Evolutionary conservation across 2,113 vertebrate genomes (phyloP), one percentile per base, ranked within the genome.

Genomic region (Xyrauchen texanus): DNA sequence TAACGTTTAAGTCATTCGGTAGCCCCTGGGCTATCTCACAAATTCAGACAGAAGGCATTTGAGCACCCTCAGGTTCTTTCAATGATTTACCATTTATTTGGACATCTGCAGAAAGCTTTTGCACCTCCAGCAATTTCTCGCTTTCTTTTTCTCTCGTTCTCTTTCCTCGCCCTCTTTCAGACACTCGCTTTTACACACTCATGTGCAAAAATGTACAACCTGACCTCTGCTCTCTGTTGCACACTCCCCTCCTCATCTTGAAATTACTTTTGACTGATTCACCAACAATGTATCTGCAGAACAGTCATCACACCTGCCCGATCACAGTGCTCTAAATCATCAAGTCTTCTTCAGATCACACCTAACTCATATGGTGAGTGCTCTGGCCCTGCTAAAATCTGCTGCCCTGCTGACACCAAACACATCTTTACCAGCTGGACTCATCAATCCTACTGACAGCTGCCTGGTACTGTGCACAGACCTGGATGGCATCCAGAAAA

Each of bases 91-190:
- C 89, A 87, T 88, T 85, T 91, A 91, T 92, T 93, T 92, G 91
- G 93, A 94, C 94, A 95, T 94, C 94, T 95, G 94, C 93, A 92
- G 90, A 88, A 87, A 92, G 89, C 91, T 94, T 93, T 88, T 93
- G 90, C 93, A 91, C 87, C 88, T 91, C 91, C 83, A 90, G 87
- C 90, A 75, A 91, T 90, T 88, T 87, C 88, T 74, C 83, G 80
- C 78, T 86, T 68, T 79, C 21, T 61, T 78, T 67, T 71, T 60
- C 44, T 65, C 16, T 52, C 51, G 55, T 1, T 45, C 11, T 16
- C 60, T 58, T 6, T 58, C 52, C 9, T 11, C 21, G 21, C 21
- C 21, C 21, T 34, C 21, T 34, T 34, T 34, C 21, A 34, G 21
- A 34, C 21, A 34, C 21, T 34, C 3, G 3, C 21, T 34, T 34